A percentile compares a stretch with the other conserved stretches of the same genome.
Evolutionary conservation across 2,113 vertebrate genomes (phyloP).

Genomic region (Hypanus sabinus): DNA sequence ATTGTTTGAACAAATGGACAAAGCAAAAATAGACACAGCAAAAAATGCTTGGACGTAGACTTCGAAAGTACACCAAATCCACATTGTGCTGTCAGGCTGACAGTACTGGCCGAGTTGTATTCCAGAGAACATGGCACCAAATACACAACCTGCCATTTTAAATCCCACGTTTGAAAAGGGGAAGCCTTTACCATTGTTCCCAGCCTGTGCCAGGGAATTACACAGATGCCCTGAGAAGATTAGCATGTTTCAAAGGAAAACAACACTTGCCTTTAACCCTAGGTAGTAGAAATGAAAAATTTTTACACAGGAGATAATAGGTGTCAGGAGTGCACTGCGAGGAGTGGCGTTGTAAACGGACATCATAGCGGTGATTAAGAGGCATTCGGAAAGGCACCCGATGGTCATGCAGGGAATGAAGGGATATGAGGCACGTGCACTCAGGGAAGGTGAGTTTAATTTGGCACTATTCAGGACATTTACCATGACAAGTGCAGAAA

Average conservation of each 20-base stretch:
- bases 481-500: too few species aligned
- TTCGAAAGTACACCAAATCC: background rate
- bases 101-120: background rate
- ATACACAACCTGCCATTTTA: background rate
- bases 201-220: constrained; percentile 16
- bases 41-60: background rate
- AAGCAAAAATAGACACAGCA: background rate
- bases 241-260: constrained; percentile 16
- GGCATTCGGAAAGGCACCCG: too few species aligned
- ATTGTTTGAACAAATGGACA: constrained; percentile 17
- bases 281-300: background rate
- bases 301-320: too few species aligned
- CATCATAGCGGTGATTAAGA: too few species aligned
- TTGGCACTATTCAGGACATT: too few species aligned
- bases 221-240: constrained; percentile 33
- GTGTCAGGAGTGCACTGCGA: too few species aligned
- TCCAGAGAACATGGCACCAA: background rate
- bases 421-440: too few species aligned
- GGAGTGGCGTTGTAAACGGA: too few species aligned
- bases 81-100: constrained; percentile 11
- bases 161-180: background rate
- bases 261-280: background rate
- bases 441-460: too few species aligned
- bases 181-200: background rate
- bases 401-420: too few species aligned